Evolutionary conservation across 2,113 vertebrate genomes (phyloP), one percentile per base, ranked within the genome.

Genomic region (Eolophus roseicapilla): DNA sequence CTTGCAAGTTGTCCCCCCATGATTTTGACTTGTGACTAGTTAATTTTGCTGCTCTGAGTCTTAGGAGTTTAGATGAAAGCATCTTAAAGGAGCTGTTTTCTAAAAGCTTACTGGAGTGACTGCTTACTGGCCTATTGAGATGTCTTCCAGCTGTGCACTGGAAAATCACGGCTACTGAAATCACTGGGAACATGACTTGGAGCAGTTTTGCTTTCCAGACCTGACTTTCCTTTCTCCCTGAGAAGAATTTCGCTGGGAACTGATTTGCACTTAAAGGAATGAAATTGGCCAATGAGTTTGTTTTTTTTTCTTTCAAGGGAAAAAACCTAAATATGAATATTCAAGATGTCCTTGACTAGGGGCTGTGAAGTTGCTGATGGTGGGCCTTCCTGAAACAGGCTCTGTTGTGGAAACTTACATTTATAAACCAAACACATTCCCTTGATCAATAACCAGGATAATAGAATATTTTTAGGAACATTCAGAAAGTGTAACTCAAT

Each of bases 401-500:
- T 35, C 25, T 71, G 19, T 70, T 89, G 63, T 7, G 41, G 79
- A 88, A 87, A 68, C 46, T 83, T 47, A 27, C 49, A 73, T 91
- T 63, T 87, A 59, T 76, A 75, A 90, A 76, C n/a, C 68, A 50
- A 79, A 89, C 15, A 24, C 28, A 0, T 71, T 70, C 31, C 33
- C 39, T 59, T 73, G 76, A 87, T 91, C 74, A 88, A 95, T 93
- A 95, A 87, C 31, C 68, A 73, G 81, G 63, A 71, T 85, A 95
- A 65, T 8, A 83, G 46, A 88, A 71, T 88, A 88, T 93, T 95
- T 97, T 94, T 75, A 91, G 79, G 74, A 93, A 67, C 16, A 70
- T 78, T 79, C 91, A 77, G 64, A 60, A 83, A 62, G 23, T 44
- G 76, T 68, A 67, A 84, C 37, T 91, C 62, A 43, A 17, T 76